Base-by-base conservation (phyloP, 2,797 vertebrate genomes). In the Echeneis naucrates region DNA sequence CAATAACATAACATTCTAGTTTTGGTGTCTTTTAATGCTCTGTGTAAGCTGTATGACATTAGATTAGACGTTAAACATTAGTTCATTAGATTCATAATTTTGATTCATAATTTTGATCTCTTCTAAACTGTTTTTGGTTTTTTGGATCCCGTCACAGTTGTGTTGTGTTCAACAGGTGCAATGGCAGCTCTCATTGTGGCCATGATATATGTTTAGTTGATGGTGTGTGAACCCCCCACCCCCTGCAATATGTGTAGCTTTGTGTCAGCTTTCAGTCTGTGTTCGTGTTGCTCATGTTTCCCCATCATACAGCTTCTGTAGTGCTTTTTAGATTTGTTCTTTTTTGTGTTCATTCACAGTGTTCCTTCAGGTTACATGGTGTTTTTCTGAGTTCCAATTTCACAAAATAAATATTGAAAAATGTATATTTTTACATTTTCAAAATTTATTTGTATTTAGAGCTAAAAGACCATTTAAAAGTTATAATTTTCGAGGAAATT, bases 121-220 rank as follows among this genome's bases (percentile, higher is more conserved):
- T 61, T 45, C 2, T 23, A 8, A 26, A 12, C 17, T 9, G 10
- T 27, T 54, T 57, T 62, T 11, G 50, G 47, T 69, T 72, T 70
- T 70, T 59, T 60, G 26, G 53, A 14, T 73, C 24, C 14, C 68
- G 19, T 79, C 26, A 42, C 59, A 33, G 80, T 72, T 80, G 35
- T 84, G 61, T 68, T 60, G 62, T 65, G 59, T 38, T 9, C 2
- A 38, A 66, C 65, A 33, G 35, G 37, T 62, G 63, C 57, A 79
- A 26, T 53, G 38, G 35, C 70, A 75, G 44, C 59, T 68, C 19
- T 16, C 17, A 21, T 54, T 56, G 68, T 79, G 67, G 53, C 75
- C 45, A 16, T 78, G 53, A 44, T 67, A 74, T 78, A 14, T 79
- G 75, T 86, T 86, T 32, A 60, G 27, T 65, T 57, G 53, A 47